Base-by-base conservation (phyloP, 2,797 vertebrate genomes). In the Etheostoma nigrum region DNA sequence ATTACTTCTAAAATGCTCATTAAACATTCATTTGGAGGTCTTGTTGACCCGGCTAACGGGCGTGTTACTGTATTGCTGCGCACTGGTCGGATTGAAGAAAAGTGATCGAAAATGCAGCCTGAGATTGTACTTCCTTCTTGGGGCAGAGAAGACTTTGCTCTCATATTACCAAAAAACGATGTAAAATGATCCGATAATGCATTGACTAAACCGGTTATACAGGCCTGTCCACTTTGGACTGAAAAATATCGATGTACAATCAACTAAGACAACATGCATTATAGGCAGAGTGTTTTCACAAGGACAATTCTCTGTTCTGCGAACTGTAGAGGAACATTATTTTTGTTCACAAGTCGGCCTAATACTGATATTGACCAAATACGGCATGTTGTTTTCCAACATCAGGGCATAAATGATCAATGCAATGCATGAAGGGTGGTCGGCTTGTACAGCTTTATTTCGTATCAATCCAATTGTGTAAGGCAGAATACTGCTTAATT, bases 11-110 rank as follows among this genome's bases (percentile, higher is more conserved):
- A 96, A 97, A 92, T 66, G 95, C 92, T 96, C 97, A 99, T 99
- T 97, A 99, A 99, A 98, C 96, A 97, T 99, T 98, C 94, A 99
- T 98, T 93, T 95, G 64, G 94, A 93, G 95, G 94, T 95, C 92
- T 93, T 91, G 94, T 95, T 94, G 93, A 95, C 96, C 95, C 96
- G 95, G 95, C 95, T 94, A 93, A 89, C 62, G 76, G 83, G 93
- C 90, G 91, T 87, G 92, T 92, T 88, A 74, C 91, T 91, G 94
- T 93, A 88, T 90, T 93, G 73, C 84, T 83, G 83, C 44, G 91
- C 93, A 93, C 90, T 74, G 94, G 92, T 79, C 76, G 82, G 94
- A 95, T 81, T 86, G 76, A 42, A 83, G 86, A 66, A 88, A 87
- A 93, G 86, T 89, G 89, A 90, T 92, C 73, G 80, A 89, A 92